These are phyloP conservation scores for Cydia amplana DNA, from an alignment of 1,140 invertebrate genomes.

Conservation along the genomic window DNA sequence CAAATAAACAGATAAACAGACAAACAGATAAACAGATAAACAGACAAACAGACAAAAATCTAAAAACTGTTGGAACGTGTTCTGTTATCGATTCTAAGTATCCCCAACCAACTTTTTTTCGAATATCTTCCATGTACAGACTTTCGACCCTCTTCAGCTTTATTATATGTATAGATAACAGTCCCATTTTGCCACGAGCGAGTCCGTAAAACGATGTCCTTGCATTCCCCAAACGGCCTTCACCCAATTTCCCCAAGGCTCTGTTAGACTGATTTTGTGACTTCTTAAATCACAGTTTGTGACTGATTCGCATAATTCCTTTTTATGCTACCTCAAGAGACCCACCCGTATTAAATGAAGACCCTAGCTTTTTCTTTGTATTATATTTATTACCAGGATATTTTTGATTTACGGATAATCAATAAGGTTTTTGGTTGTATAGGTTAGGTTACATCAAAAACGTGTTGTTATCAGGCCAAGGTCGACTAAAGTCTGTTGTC, in stretches of 20 bases:
- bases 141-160: too few species aligned
- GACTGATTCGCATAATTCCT: not conserved
- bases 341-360: not conserved
- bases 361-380: not conserved
- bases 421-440: not conserved
- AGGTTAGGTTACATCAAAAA: not conserved
- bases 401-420: not conserved
- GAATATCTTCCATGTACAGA: too few species aligned
- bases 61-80: too few species aligned
- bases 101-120: too few species aligned
- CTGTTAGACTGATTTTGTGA: not conserved
- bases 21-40: too few species aligned
- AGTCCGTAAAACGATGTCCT: slow-evolving; percentile 1
- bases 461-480: not conserved
- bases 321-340: not conserved
- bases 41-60: too few species aligned
- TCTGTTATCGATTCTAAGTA: too few species aligned
- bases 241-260: slow-evolving; percentile 1
- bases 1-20: too few species aligned
- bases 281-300: not conserved
- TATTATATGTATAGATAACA: not conserved
- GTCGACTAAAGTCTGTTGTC: not conserved
- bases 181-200: not conserved
- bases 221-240: not conserved
- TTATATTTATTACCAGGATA: not conserved